phyloP scores from a whole-genome alignment of 2,888 invertebrate genomes.

The Harpalus rufipes region DNA sequence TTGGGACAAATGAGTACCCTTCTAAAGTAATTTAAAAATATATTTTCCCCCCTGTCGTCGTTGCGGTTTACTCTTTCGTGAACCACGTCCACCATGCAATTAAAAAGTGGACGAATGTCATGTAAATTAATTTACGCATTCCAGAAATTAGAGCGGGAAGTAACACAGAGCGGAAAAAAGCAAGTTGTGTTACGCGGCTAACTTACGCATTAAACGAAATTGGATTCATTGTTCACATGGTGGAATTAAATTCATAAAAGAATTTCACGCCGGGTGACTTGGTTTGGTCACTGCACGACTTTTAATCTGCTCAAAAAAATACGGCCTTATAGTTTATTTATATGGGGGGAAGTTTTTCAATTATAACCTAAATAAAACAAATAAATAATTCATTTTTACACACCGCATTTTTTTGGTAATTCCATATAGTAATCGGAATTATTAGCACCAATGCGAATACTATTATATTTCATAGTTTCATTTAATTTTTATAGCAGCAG shows the following conservation, averaged over 20 bases:
- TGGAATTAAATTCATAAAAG: slow-evolving; percentile 31
- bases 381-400: neutral
- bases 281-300: slow-evolving; percentile 15
- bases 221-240: slow-evolving; percentile 45
- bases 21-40: too few species aligned
- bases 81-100: slow-evolving; percentile 22
- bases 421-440: too few species aligned
- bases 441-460: too few species aligned
- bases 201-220: slow-evolving; percentile 41
- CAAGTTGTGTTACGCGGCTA: slow-evolving; percentile 22
- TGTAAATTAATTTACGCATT: slow-evolving; percentile 66
- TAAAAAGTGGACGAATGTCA: slow-evolving; percentile 64
- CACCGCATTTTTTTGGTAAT: too few species aligned
- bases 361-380: slow-evolving; percentile 2
- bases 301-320: slow-evolving; percentile 41
- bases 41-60: too few species aligned
- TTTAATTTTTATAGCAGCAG: too few species aligned
- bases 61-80: too few species aligned
- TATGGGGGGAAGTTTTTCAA: slow-evolving; percentile 14
- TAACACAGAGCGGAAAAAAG: slow-evolving; percentile 27
- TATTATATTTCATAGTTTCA: neutral
- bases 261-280: slow-evolving; percentile 18
- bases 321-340: slow-evolving; percentile 27
- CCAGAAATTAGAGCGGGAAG: slow-evolving; percentile 57
- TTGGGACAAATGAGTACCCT: too few species aligned